phyloP scores from a whole-genome alignment of 2,888 invertebrate species.

The Merodon equestris region DNA sequence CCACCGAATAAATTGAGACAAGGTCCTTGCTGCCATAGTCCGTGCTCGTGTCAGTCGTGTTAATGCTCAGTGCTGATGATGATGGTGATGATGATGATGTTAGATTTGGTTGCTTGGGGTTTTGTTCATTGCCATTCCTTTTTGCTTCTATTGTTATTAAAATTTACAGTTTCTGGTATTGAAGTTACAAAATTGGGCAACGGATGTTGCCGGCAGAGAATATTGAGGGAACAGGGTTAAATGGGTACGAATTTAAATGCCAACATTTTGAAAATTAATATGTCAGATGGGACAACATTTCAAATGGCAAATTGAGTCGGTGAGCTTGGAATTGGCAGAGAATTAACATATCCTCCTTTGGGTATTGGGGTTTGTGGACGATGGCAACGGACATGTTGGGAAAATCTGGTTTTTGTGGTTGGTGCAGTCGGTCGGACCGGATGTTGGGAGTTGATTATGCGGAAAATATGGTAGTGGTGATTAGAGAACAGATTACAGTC shows the following conservation, averaged over 20 bases:
- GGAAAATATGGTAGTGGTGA: no score
- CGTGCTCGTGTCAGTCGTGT: neutral
- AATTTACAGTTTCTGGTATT: slow-evolving; percentile 42
- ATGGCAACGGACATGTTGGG: neutral
- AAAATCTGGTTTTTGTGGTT: neutral
- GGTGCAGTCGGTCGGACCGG: neutral
- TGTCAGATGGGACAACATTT: slow-evolving; percentile 49
- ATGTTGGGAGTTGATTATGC: neutral
- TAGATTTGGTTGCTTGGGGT: slow-evolving; percentile 25
- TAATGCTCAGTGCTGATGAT: neutral
- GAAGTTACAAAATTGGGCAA: slow-evolving; percentile 38
- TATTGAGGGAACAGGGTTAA: slow-evolving; percentile 7
- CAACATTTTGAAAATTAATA: slow-evolving; percentile 35
- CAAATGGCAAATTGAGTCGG: slow-evolving; percentile 39
- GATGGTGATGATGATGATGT: neutral
- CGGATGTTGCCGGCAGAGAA: slow-evolving; percentile 20
- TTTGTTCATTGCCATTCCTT: slow-evolving; percentile 8
- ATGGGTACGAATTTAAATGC: slow-evolving; percentile 40
- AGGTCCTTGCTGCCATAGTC: slow-evolving; percentile 33
- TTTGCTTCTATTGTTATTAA: slow-evolving; percentile 50
- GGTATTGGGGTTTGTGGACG: neutral
- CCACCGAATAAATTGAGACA: slow-evolving; percentile 49
- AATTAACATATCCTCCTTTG: slow-evolving; percentile 11
- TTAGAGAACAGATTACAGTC: no score
- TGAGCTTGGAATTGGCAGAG: slow-evolving; percentile 20